phyloP scores from a whole-genome alignment of 2,888 invertebrate species.

The Phytoseiulus persimilis region DNA sequence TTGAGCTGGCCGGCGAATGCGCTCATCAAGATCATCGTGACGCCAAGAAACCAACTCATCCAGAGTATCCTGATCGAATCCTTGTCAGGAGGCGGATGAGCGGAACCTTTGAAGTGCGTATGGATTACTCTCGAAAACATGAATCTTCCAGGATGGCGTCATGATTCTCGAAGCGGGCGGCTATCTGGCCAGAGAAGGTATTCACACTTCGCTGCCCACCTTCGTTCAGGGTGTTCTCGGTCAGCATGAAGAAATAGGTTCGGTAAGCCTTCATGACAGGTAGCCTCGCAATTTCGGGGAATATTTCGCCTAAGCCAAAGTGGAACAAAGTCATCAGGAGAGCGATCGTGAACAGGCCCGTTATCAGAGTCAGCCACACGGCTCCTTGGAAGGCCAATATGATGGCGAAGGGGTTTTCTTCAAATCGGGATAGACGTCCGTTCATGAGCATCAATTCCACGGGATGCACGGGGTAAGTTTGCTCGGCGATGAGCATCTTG shows the following conservation, averaged over 20 bases:
- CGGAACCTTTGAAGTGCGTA: neutral
- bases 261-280: neutral
- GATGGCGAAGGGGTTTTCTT: slow-evolving; percentile 7
- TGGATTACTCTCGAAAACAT: no score
- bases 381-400: neutral
- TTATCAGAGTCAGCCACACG: neutral
- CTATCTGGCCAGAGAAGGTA: neutral
- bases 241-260: slow-evolving; percentile 12
- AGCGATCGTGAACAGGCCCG: neutral
- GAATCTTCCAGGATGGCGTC: no score
- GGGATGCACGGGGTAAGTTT: slow-evolving; percentile 16
- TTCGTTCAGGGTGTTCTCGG: slow-evolving; percentile 21
- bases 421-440: neutral
- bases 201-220: neutral
- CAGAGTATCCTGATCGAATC: slow-evolving; percentile 6
- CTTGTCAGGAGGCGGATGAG: neutral
- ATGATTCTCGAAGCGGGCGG: no score
- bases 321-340: slow-evolving; percentile 11
- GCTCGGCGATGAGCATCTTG: slow-evolving; percentile 19
- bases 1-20: slow-evolving; percentile 24
- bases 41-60: neutral
- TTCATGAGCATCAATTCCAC: slow-evolving; percentile 15
- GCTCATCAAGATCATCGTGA: slow-evolving; percentile 13
- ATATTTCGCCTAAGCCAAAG: neutral
- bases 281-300: neutral